Conservation (phyloP, 2,888 invertebrate genomes). For the Fragum sueziense region DNA sequence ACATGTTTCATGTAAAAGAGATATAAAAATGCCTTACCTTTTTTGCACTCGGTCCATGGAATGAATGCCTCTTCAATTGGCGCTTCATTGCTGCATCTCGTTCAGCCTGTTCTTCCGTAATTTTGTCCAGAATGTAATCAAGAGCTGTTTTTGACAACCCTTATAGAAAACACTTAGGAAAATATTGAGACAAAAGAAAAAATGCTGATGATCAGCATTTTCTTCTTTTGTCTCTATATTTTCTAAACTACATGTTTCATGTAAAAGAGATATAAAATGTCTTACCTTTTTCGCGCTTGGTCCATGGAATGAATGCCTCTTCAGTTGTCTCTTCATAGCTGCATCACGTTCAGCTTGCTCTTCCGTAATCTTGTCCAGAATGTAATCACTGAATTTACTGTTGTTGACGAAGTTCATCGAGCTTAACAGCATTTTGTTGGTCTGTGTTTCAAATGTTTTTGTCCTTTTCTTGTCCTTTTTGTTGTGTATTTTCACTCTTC, state of each 20-base stretch:
- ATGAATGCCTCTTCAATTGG: constrained; percentile 42
- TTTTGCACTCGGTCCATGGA: constrained; percentile 15
- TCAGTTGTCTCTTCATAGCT: constrained; percentile 23
- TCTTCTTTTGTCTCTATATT: no score
- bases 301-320: constrained; percentile 41
- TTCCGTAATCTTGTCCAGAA: constrained; percentile 54
- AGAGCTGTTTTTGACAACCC: constrained; percentile 57
- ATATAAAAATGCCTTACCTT: constrained; percentile 20
- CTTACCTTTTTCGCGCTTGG: constrained; percentile 24
- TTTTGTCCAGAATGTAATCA: constrained; percentile 56
- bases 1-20: neutral
- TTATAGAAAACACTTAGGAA: no score
- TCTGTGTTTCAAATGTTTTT: neutral
- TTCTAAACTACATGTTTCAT: neutral
- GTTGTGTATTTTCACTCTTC: no score
- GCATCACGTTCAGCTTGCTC: constrained; percentile 51
- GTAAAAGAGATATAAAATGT: neutral
- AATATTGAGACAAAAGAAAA: no score
- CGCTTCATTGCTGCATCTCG: constrained; percentile 37
- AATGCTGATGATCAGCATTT: no score
- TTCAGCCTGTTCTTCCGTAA: constrained; percentile 53
- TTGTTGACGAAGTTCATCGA: constrained; percentile 60
- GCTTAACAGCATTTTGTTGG: constrained; percentile 48
- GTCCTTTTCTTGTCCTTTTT: no score
- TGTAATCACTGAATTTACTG: constrained; percentile 58